Percentiles rank a stretch among this genome's conserved stretches.
phyloP scores from a whole-genome alignment of 1,140 invertebrate species.

The Atopsyche davidsoni region DNA sequence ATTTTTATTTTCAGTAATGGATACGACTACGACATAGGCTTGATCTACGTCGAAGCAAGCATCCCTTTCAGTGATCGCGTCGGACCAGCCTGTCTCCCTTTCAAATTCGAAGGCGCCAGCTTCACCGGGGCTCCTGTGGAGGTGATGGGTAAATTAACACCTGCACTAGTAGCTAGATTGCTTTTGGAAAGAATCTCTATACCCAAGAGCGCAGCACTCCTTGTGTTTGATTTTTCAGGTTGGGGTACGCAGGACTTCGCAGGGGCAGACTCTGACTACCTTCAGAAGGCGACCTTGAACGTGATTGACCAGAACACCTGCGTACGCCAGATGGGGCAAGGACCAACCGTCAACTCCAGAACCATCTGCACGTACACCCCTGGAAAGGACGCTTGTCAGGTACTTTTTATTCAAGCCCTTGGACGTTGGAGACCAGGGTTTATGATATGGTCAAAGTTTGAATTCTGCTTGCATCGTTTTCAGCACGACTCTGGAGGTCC shows the following conservation, averaged over 20 bases:
- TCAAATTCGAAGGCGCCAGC: constrained; percentile 41
- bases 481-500: constrained; percentile 67
- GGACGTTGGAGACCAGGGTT: no score
- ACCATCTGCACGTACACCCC: constrained; percentile 63
- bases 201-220: no score
- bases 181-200: neutral
- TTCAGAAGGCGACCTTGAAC: constrained; percentile 55
- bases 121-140: constrained; percentile 47
- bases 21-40: constrained; percentile 56
- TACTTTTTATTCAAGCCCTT: no score
- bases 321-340: constrained; percentile 27
- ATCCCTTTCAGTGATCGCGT: constrained; percentile 52
- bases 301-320: constrained; percentile 52
- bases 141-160: constrained; percentile 51
- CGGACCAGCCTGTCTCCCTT: constrained; percentile 62
- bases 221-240: no score
- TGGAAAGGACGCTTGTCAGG: constrained; percentile 61
- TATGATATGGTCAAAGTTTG: no score
- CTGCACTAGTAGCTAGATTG: no score
- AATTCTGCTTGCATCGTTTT: constrained; percentile 11
- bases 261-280: constrained; percentile 48
- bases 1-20: constrained; percentile 23
- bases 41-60: constrained; percentile 44
- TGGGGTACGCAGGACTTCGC: constrained; percentile 57
- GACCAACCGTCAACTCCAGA: constrained; percentile 36